Conservation (phyloP, 2,797 vertebrate species). For the Diplodus puntazzo region DNA sequence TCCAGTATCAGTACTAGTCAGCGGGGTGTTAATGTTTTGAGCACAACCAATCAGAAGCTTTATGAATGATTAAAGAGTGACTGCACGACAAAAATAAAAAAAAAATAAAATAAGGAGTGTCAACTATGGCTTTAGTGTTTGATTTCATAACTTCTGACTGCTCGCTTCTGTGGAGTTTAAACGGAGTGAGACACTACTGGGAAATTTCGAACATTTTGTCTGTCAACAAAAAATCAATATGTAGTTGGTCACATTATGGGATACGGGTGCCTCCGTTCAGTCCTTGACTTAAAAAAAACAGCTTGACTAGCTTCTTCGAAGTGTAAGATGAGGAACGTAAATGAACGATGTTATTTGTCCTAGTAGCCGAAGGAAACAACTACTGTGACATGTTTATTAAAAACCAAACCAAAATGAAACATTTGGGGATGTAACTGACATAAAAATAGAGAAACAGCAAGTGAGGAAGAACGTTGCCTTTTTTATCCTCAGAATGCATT, state of each 20-base stretch:
- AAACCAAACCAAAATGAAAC: constrained; percentile 9
- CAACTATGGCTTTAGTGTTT: constrained; percentile 75
- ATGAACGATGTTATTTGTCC: constrained; percentile 1
- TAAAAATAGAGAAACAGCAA: not conserved
- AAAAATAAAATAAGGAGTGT: constrained; percentile 30
- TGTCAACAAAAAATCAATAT: constrained; percentile 1
- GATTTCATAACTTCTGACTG: constrained; percentile 28
- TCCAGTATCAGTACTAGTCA: constrained; percentile 14
- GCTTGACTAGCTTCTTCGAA: constrained; percentile 11
- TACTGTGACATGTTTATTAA: not conserved
- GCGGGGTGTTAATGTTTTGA: not conserved
- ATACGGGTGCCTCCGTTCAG: not conserved
- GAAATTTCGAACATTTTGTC: constrained; percentile 5
- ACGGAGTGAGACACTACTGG: constrained; percentile 18
- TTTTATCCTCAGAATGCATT: not conserved
- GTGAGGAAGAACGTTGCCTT: not conserved
- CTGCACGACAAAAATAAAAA: not conserved
- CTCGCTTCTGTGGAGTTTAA: constrained; percentile 1
- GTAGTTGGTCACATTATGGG: constrained; percentile 19
- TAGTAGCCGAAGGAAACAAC: not conserved
- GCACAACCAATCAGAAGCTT: constrained; percentile 22
- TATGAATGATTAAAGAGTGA: constrained; percentile 11
- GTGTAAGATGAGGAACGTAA: constrained; percentile 11
- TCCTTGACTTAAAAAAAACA: not conserved
- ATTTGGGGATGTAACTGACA: not conserved